Base-by-base conservation (phyloP, 2,888 invertebrate genomes). In the Drosophila imparisetae region DNA sequence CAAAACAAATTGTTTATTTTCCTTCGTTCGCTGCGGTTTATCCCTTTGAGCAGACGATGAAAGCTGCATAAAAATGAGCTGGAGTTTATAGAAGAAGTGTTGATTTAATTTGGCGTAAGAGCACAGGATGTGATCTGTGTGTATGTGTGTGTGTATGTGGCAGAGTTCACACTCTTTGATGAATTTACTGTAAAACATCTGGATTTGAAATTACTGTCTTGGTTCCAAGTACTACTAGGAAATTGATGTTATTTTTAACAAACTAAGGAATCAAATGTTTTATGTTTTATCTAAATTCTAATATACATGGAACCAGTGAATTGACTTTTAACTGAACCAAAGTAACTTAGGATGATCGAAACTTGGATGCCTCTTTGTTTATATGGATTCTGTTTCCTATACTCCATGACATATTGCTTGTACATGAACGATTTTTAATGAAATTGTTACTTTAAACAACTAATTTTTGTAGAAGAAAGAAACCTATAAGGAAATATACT, bases 1-100 rank as follows among this genome's bases (percentile, higher is more conserved):
- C 24, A 30, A 78, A 50, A 67, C 32, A 69, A 72, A 48, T 68
- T 76, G 80, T 80, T 80, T 81, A 73, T 78, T 80, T 83, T 50
- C 66, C 27, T 78, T 53, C 52, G 18, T 64, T 63, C 50, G 29
- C 38, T 58, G 54, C 11, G 60, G 48, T 42, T 48, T 48, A 42
- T 65, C 34, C 58, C 66, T 70, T 75, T 70, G 52, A 53, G 42
- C 52, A 54, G 40, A 34, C 45, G 75, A 50, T 75, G 75, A 75
- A 75, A 65, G 61, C 50, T 65, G 53, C 38, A 61, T 53, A 32
- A 75, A 75, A 75, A 62, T 57, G 21, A 53, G 42, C 60, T 54
- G 34, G 32, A 76, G 52, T 52, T 57, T 49, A 54, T 53, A n/a
- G 21, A 34, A 42, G 42, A 67, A 21, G 58, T 67, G 58, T 66